These are phyloP conservation scores for Dexiosoma caninum DNA, from an alignment of 2,888 invertebrate genomes.

Conservation along the genomic window DNA sequence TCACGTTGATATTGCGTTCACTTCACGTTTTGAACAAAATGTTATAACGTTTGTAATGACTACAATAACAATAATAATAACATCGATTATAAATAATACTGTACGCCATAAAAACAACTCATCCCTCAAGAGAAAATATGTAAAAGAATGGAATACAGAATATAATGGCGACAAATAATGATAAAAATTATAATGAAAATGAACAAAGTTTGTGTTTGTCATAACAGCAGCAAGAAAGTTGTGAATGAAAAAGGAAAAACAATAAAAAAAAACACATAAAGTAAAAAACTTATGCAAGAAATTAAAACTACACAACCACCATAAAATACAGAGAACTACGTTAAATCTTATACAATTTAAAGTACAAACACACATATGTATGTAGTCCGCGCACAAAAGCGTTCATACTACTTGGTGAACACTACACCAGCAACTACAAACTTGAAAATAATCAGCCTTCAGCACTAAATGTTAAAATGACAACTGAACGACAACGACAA, in stretches of 20 bases:
- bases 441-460: not conserved
- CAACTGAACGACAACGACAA: not conserved
- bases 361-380: too few relatives aligned
- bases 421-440: too few relatives aligned
- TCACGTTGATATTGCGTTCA: not conserved
- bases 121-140: not conserved
- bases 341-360: too few relatives aligned
- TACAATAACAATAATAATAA: not conserved
- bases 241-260: not conserved
- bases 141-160: not conserved
- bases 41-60: not conserved
- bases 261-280: not conserved
- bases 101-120: not conserved
- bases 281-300: not conserved
- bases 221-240: conserved; percentile 1
- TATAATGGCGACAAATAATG: not conserved
- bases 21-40: not conserved
- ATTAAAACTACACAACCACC: not conserved
- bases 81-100: not conserved
- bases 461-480: not conserved
- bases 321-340: not conserved
- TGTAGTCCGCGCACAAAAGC: too few relatives aligned
- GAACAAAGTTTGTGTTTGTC: conserved; percentile 2
- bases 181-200: not conserved
- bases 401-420: too few relatives aligned